Evolutionary conservation across 2,888 invertebrate genomes (phyloP), one percentile per base, ranked within the genome.

Genomic region (Troglohyphantes excavatus): DNA sequence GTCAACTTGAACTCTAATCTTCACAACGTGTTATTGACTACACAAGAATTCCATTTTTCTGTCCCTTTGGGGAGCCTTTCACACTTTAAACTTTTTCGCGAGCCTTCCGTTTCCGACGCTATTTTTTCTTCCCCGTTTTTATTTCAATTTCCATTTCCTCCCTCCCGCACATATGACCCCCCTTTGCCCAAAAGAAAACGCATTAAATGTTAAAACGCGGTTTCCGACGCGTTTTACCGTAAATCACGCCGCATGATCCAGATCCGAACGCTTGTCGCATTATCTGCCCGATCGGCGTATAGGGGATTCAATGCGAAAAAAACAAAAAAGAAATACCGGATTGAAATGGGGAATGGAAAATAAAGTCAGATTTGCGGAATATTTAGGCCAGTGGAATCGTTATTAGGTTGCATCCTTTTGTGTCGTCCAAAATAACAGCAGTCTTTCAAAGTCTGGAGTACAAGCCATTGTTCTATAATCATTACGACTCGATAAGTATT

Each of bases 341-440:
- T 67, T 39, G 29, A 72, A 72, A 61, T 63, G 46, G 63, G 59
- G 81, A 82, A 46, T 29, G 19, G 39, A 17, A 43, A 46, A 9
- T 19, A 33, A 33, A 27, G 75, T 75, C 67, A 73, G 75, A 72
- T 79, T 79, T 63, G 53, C 17, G 17, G 78, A 78, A 86, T 86
- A 86, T 86, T 86, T 86, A 86, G 86, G 86, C 86, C 86, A 86
- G 26, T 79, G 79, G 61, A 79, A 46, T 61, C 86, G 79, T 86
- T 86, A 86, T 72, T 70, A 68, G 33, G 21, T 33, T 61, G 85
- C 59, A 70, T 85, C 67, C 59, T 59, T 85, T 86, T 86, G 86
- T 78, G 85, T 29, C 43, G 23, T 86, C 78, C 23, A 79, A 86
- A 79, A 86, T 86, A 86, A 86, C 85, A 59, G 33, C 70, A 61